Base-by-base conservation (phyloP, 2,888 invertebrate species). In the Syrphus vitripennis region DNA sequence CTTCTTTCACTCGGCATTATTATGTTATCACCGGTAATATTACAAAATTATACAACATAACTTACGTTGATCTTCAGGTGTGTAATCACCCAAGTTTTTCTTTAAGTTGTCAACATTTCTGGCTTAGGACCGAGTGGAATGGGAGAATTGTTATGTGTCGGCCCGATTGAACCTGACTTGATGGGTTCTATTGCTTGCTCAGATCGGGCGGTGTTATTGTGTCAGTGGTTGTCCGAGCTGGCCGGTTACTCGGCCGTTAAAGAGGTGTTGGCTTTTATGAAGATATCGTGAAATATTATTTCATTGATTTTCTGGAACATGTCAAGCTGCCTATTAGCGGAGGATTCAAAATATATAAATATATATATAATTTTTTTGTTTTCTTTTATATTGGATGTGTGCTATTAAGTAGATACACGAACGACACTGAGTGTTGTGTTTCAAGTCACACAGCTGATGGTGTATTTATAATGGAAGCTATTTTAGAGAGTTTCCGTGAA, bases 91-190 rank as follows among this genome's bases (percentile, higher is more conserved):
- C 89, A 89, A 90, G 90, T 90, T 90, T 91, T 91, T 91, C 90
- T 90, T 34, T 90, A 87, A 89, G 90, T 92, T 92, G 92, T 91
- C 92, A 92, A 92, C 92, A 91, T 90, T 90, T 90, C 90, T 89
- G 90, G 90, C 90, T 90, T 89, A 90, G 89, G 89, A 42, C 14
- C 31, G 21, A 34, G 90, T 75, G 71, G 89, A 89, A 89, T 90
- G 61, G 50, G 53, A 40, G 71, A 69, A 57, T 57, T 63, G 69
- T 45, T n/a, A 45, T 65, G 31, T 26, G 67, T 77, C 86, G 86
- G 86, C 70, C 7, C 74, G 74, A 86, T 86, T 86, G 86, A 86
- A 82, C 45, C 78, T 74, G 63, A 57, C 67, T 74, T 86, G 76
- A 67, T 76, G 65, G 26, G 71, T 84, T 59, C 84, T 69, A 74